Percentiles rank a stretch among this genome's conserved stretches.
phyloP scores from a whole-genome alignment of 2,888 invertebrate genomes.

The Argyresthia albistria region DNA sequence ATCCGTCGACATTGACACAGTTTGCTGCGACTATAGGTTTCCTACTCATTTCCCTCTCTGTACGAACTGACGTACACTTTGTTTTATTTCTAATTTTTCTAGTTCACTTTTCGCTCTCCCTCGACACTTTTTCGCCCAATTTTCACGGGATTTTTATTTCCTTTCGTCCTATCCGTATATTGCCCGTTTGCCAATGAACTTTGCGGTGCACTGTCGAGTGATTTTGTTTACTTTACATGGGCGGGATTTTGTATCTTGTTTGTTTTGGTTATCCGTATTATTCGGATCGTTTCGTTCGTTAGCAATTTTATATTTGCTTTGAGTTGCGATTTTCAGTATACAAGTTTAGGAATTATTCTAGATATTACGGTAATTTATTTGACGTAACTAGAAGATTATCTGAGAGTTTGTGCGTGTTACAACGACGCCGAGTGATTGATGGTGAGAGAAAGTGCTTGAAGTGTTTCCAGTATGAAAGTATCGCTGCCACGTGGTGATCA shows the following conservation, averaged over 20 bases:
- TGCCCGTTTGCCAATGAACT: conserved; percentile 5
- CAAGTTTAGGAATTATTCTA: no score
- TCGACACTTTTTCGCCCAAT: conserved; percentile 19
- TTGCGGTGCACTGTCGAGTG: conserved; percentile 1
- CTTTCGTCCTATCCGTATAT: conserved; percentile 16
- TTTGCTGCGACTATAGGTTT: conserved; percentile 34
- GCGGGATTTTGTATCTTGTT: not conserved
- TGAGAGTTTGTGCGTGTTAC: no score
- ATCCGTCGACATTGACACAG: conserved; percentile 63
- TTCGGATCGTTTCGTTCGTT: no score
- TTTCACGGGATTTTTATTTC: conserved; percentile 32
- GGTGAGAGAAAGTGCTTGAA: no score
- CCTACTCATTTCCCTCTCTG: conserved; percentile 26
- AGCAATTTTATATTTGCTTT: no score
- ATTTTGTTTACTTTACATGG: not conserved
- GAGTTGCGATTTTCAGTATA: no score
- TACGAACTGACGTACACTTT: conserved; percentile 7
- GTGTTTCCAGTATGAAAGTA: no score
- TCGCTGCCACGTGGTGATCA: no score
- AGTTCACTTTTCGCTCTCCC: conserved; percentile 27
- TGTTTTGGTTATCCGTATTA: not conserved
- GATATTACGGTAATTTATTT: no score
- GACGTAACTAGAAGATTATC: no score
- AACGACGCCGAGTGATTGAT: no score
- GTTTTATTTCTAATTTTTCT: conserved; percentile 28